Evolutionary conservation across 2,113 vertebrate species (phyloP), one percentile per base, ranked within the genome.

Genomic region (Chascanopsetta lugubris): DNA sequence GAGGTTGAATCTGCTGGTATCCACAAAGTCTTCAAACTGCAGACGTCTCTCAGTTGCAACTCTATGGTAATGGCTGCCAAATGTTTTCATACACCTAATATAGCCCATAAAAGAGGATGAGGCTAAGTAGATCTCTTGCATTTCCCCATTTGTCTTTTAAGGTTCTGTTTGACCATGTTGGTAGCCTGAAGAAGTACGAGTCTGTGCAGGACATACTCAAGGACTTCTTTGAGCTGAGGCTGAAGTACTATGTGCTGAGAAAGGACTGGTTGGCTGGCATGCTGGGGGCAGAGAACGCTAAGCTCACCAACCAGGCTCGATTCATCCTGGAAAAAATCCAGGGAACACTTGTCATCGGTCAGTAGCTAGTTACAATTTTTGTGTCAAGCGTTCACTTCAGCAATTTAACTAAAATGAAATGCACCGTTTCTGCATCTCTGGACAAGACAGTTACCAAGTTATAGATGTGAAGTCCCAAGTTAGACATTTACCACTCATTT

Each of bases 261-360:
- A 99, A 99, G 88, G 96, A 98, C 47, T 99, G 97, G 97, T 84
- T 99, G 21, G 21, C 86, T 2, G 97, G 97, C 53, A 95, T 99
- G 94, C 87, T 99, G 53, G 90, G 93, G 3, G 96, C 97, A 0
- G 97, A 99, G 77, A 93, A 92, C 34, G 80, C 94, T 20, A 97
- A 92, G 73, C 92, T 99, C 65, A 94, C 90, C 88, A 99, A 97
- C 89, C 97, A 99, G 89, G 97, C 97, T 40, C 96, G 97, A 15
- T 99, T 99, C 93, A 99, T 99, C 85, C 90, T 99, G 86, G 97
- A 99, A 91, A 99, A 99, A 88, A 96, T 99, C 73, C 81, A 98
- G 47, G 96, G 97, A 80, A 95, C 86, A 69, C 91, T 99, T 36
- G 93, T 98, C 11, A 99, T 99, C 0, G 97, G 97, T 99, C 84